Evolutionary conservation across 2,888 invertebrate genomes (phyloP), one percentile per base, ranked within the genome.

Genomic region (Melipona beecheii): DNA sequence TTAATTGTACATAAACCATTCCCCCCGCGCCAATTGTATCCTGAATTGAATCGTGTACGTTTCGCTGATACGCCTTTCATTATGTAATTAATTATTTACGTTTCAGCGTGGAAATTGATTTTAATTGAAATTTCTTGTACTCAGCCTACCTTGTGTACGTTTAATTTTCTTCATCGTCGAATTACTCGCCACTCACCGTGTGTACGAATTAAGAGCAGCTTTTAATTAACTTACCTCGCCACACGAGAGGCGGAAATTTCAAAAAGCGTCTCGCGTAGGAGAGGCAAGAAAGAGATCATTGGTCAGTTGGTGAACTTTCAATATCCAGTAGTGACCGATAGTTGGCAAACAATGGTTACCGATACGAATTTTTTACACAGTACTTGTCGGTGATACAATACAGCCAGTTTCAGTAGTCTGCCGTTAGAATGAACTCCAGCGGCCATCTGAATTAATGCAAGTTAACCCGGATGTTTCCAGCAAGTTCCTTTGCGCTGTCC

Each of bases 371-470:
- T 88, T 88, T 85, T 65, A 31, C 75, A 24, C 13, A 54, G 60
- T 62, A 75, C 50, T 77, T 43, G 43, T 9, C 81, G 84, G 84
- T 86, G 88, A 86, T 86, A 83, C 80, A 73, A 86, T 86, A 84
- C 80, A 73, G 79, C n/a, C 68, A 64, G 66, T 69, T 75, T 43
- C 49, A 31, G 9, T 9, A 60, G 73, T 71, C 31, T 83, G 58
- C 81, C 52, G 71, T 60, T 68, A 36, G 58, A 71, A 80, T 17
- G 70, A 69, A 77, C 79, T 87, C 86, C 78, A 1, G 87, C 87
- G 86, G 89, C 87, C 85, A 81, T 86, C 84, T 86, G 88, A 90
- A 92, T 91, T 90, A 86, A 84, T 87, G 87, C 91, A 90, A 92
- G 90, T 93, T 92, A 91, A 92, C 91, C 89, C 83, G 87, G 77